Conservation (phyloP, 2,797 vertebrate genomes). For the Amniataba percoides region DNA sequence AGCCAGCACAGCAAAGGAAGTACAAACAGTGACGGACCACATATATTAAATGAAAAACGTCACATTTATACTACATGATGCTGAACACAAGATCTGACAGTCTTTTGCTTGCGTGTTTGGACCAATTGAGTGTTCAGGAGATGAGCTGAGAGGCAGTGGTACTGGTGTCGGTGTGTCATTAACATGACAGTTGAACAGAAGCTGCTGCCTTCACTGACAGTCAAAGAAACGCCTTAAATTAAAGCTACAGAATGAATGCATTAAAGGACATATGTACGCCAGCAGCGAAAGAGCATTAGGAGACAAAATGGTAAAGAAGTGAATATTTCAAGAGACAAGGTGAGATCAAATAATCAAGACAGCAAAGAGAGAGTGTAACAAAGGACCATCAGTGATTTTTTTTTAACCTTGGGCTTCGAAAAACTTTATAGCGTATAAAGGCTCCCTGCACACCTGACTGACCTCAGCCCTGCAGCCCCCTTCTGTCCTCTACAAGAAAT, state of each 20-base stretch:
- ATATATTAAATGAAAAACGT: not conserved
- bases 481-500: slow-evolving; percentile 28
- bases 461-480: slow-evolving; percentile 29
- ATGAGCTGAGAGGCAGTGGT: not conserved
- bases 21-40: not conserved
- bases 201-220: slow-evolving; percentile 8
- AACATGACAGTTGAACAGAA: not conserved
- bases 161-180: too few species aligned
- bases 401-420: slow-evolving; percentile 46
- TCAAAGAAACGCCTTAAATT: not conserved
- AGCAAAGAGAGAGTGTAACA: not conserved
- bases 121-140: slow-evolving; percentile 4
- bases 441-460: slow-evolving; percentile 27
- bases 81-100: not conserved
- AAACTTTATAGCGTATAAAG: slow-evolving; percentile 16
- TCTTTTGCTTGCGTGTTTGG: not conserved
- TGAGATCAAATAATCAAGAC: not conserved
- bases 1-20: not conserved
- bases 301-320: too few species aligned
- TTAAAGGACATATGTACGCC: not conserved
- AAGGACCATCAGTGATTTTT: slow-evolving; percentile 20
- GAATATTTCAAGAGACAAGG: not conserved
- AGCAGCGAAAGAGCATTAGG: not conserved
- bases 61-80: not conserved
- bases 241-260: slow-evolving; percentile 2